Base-by-base conservation (phyloP, 2,113 vertebrate species). In the Panthera leo region DNA sequence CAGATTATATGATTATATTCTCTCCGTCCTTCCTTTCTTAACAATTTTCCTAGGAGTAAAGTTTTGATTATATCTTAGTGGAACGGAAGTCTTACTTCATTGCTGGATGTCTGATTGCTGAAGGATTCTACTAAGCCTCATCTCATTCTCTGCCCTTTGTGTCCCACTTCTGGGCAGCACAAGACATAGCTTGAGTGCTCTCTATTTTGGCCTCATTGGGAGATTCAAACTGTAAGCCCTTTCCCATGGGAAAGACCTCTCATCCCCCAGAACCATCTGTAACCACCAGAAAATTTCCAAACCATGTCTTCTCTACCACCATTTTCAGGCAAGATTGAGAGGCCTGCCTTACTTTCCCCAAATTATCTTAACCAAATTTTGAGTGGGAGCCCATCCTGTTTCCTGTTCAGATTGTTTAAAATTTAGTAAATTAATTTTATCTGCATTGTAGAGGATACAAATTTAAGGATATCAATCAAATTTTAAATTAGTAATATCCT, bases 111-210 rank as follows among this genome's bases (percentile, higher is more conserved):
- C 63, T 68, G 29, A 9, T 1, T 61, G 3, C 45, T 42, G 42
- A 65, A 55, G 51, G 7, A 27, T 11, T 61, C 73, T 19, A 70
- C 73, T 19, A 70, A 91, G 6, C 18, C 13, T 45, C 39, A 0
- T 5, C 8, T 3, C 1, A 4, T 3, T 9, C 9, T 23, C 14
- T 75, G 58, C 1, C 5, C 19, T 5, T n/a, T 0, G 1, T n/a
- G 58, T 5, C 5, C 39, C 15, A 5, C 1, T 13, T 14, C 39
- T 13, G 31, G 39, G 8, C 2, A 34, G 48, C 25, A 58, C 13
- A 7, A 2, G 0, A 14, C 16, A 6, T 1, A 9, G 1, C 19
- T 34, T 21, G 14, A 31, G 5, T 31, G 5, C 6, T 13, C 1
- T 14, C 15, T 15, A 4, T 5, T 51, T 53, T 25, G 27, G 13